Base-by-base conservation (phyloP, 2,888 invertebrate species). In the Crematogaster levior region DNA sequence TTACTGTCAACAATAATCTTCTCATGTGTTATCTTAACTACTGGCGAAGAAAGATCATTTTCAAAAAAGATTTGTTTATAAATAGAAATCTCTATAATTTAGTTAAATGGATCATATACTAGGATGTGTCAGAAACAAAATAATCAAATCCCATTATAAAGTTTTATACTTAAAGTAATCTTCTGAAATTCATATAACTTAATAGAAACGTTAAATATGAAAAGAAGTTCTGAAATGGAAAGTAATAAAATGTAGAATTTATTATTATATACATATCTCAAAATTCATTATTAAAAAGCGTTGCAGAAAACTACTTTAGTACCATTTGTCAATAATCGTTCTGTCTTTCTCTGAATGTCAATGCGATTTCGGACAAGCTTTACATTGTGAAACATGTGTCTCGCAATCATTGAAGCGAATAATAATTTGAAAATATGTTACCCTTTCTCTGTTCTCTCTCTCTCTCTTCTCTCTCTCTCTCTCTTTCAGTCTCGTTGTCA, bases 371-470 rank as follows among this genome's bases (percentile, higher is more conserved):
- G 27, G 24, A 34, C 65, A 37, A 24, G 34, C 21, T 75, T 9
- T n/a, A 65, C 37, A 18, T 68, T 58, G 60, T 61, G 82, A 75
- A 88, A 85, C 90, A 91, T 90, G 88, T 90, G 90, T 90, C 86
- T 86, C 87, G 86, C 89, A 89, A 87, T 85, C 90, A 91, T 85
- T 86, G 88, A 90, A 85, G 90, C 92, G 89, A 89, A 88, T 92
- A 93, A 92, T 92, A 92, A 93, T 92, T 93, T 85, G 91, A 93
- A 93, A 93, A 93, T 93, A 93, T 92, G 93, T 93, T 92, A 88
- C 90, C 91, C 91, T 84, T 90, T 86, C 85, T 84, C 82, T 84
- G n/a, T n/a, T n/a, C 90, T 85, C 85, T 81, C 82, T 61, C 61
- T 30, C 10, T 58, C 24, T 74, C 77, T 75, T n/a, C 79, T 81